Evolutionary conservation across 2,888 invertebrate species (phyloP).

Genomic region (Ceratothoa steindachneri): DNA sequence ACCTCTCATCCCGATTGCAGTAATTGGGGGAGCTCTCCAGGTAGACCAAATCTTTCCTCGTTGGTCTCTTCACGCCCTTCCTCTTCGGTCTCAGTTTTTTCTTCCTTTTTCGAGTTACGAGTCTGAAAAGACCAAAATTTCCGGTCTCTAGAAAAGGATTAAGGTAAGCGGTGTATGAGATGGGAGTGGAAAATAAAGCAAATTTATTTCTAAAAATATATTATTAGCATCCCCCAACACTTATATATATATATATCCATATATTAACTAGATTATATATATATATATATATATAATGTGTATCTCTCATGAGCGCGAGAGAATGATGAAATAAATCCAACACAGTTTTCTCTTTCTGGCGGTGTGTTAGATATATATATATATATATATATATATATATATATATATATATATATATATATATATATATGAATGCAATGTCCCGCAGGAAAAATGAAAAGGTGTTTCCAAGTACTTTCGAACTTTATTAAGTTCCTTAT

Average conservation of each 20-base stretch:
- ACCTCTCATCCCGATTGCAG: constrained; percentile 80
- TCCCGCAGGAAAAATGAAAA: too few relatives aligned
- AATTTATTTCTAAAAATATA: too few relatives aligned
- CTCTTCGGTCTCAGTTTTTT: constrained; percentile 67
- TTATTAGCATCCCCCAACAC: too few relatives aligned
- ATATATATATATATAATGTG: background rate
- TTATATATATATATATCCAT: background rate
- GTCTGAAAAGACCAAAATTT: constrained; percentile 17
- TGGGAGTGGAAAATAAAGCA: background rate
- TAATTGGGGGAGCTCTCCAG: constrained; percentile 87
- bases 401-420: too few relatives aligned
- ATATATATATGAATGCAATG: too few relatives aligned
- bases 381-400: too few relatives aligned
- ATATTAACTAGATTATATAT: background rate
- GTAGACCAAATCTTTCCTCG: constrained; percentile 84
- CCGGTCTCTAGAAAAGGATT: background rate
- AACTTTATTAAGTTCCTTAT: too few relatives aligned
- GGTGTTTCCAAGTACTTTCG: too few relatives aligned
- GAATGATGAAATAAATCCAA: too few relatives aligned
- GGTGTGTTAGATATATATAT: too few relatives aligned
- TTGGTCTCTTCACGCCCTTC: constrained; percentile 76
- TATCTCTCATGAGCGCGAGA: too few relatives aligned
- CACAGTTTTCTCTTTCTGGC: too few relatives aligned
- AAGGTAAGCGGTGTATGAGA: background rate
- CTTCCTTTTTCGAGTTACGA: constrained; percentile 57